phyloP scores from a whole-genome alignment of 2,888 invertebrate genomes.

The Drosophila mettleri region DNA sequence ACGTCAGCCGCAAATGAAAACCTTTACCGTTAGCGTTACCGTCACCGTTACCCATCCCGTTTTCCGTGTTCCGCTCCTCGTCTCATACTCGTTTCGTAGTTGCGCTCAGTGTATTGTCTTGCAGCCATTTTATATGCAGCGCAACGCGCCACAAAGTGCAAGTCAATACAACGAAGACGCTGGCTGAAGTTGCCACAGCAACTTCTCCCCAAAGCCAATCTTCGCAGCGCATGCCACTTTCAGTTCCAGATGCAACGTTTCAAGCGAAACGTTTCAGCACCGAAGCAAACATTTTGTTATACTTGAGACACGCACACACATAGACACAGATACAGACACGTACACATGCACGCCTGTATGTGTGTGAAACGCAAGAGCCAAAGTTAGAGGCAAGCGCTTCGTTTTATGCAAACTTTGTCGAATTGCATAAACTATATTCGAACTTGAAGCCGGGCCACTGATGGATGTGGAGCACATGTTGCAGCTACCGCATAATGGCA shows the following conservation, averaged over 20 bases:
- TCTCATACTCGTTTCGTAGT: constrained; percentile 11
- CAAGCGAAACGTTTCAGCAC: constrained; percentile 29
- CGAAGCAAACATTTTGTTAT: constrained; percentile 51
- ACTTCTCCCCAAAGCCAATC: constrained; percentile 61
- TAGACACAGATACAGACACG: neutral
- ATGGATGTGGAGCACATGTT: constrained; percentile 41
- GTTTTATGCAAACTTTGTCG: constrained; percentile 68
- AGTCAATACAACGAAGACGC: constrained; percentile 63
- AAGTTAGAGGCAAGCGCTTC: constrained; percentile 46
- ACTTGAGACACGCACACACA: constrained; percentile 15
- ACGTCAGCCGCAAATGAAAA: constrained; percentile 62
- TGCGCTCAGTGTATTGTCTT: constrained; percentile 53
- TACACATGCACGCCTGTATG: neutral
- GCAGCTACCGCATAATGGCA: constrained; percentile 31
- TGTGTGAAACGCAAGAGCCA: constrained; percentile 14
- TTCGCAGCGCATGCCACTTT: constrained; percentile 41
- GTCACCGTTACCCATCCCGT: neutral
- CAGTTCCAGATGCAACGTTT: constrained; percentile 39
- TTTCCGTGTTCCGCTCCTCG: constrained; percentile 3
- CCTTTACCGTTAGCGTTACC: constrained; percentile 15
- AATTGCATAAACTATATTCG: constrained; percentile 59
- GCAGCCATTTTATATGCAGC: constrained; percentile 60
- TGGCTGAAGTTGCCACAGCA: constrained; percentile 29
- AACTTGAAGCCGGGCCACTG: constrained; percentile 43
- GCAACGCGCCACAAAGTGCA: constrained; percentile 69